phyloP scores from a whole-genome alignment of 2,113 vertebrate species.

The Atractosteus spatula region DNA sequence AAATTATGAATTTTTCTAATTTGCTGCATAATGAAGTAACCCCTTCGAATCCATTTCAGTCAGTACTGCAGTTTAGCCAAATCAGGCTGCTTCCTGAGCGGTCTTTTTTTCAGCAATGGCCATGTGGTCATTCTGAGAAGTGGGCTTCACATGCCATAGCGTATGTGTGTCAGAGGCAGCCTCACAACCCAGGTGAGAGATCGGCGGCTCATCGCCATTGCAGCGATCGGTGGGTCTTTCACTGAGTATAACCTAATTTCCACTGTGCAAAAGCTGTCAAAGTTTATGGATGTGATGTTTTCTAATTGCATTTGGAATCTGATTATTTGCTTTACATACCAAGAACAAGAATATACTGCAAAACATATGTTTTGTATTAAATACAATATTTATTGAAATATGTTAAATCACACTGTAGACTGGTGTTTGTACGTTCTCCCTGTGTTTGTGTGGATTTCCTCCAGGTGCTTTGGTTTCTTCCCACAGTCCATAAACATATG shows the following conservation, averaged over 20 bases:
- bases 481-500: no score
- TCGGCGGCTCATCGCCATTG: slow-evolving; percentile 43
- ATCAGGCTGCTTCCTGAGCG: slow-evolving; percentile 34
- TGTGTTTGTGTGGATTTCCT: no score
- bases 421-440: no score
- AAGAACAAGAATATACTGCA: no score
- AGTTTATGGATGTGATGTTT: slow-evolving; percentile 37
- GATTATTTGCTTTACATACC: no score
- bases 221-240: slow-evolving; percentile 34
- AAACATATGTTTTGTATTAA: no score
- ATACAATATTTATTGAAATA: no score
- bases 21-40: slow-evolving; percentile 97
- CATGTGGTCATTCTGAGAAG: slow-evolving; percentile 65
- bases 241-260: slow-evolving; percentile 32
- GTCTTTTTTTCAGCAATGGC: slow-evolving; percentile 40
- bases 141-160: slow-evolving; percentile 36
- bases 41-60: slow-evolving; percentile 77
- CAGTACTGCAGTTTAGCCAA: slow-evolving; percentile 32
- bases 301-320: slow-evolving; percentile 14
- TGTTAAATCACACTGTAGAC: no score
- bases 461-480: no score
- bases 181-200: slow-evolving; percentile 38
- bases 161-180: slow-evolving; percentile 57
- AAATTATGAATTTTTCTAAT: slow-evolving; percentile 98
- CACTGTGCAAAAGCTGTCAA: slow-evolving; percentile 38